These are phyloP conservation scores for Sinocyclocheilus maitianheensis DNA, from an alignment of 2,113 vertebrate species.

Conservation along the genomic window DNA sequence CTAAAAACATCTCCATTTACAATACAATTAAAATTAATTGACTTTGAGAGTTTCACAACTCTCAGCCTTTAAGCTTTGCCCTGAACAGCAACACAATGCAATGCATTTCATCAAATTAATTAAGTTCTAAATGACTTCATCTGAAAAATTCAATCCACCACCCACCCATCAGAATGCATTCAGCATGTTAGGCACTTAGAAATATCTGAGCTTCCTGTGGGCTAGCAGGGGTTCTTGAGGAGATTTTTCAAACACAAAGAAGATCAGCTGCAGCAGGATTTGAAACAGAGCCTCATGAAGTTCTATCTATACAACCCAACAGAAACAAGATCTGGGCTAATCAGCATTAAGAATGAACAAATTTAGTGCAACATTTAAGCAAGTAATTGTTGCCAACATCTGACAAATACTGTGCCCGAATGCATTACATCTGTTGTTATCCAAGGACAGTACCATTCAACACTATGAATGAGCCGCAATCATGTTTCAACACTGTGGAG, in stretches of 20 bases:
- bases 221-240: not conserved
- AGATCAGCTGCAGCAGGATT: too few species aligned
- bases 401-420: not conserved
- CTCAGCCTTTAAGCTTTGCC: too few species aligned
- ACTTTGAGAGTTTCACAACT: too few species aligned
- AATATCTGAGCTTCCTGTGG: not conserved
- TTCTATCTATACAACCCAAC: not conserved
- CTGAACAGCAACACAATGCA: too few species aligned
- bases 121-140: not conserved
- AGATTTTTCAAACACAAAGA: not conserved
- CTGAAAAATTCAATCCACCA: not conserved
- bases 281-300: too few species aligned
- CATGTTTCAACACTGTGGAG: too few species aligned
- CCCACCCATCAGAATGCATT: not conserved
- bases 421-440: not conserved
- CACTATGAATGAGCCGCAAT: too few species aligned
- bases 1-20: not conserved
- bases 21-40: not conserved
- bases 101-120: not conserved
- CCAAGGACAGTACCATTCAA: not conserved
- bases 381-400: too few species aligned
- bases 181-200: slow-evolving; percentile 27
- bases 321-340: too few species aligned
- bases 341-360: not conserved
- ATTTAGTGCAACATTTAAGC: too few species aligned